These are phyloP conservation scores for Epinephelus fuscoguttatus DNA, from an alignment of 2,113 vertebrate species.

Conservation along the genomic window DNA sequence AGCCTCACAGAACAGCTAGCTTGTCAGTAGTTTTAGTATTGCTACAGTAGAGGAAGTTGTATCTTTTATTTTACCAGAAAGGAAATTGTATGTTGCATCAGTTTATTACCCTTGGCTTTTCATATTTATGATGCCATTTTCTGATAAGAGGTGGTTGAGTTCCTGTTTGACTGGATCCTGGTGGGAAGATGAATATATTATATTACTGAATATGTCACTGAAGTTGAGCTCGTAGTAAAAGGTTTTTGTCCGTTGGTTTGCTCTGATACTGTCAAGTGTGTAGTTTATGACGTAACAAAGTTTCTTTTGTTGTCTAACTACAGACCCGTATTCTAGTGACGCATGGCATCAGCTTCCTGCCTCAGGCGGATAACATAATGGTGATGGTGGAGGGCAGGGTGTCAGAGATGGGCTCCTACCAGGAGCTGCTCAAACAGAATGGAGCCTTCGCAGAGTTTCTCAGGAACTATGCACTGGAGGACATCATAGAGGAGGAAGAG, in stretches of 20 bases:
- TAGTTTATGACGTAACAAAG: background rate
- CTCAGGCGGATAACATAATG: constrained; percentile 93
- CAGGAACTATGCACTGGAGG: constrained; percentile 89
- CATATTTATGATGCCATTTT: background rate
- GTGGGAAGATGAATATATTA: background rate
- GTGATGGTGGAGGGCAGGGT: constrained; percentile 92
- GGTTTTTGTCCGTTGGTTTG: background rate
- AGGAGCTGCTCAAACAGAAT: constrained; percentile 89
- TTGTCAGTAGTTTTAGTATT: background rate
- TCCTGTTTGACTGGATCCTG: background rate
- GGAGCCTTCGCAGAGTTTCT: constrained; percentile 95
- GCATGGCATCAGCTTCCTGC: constrained; percentile 94
- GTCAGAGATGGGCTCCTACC: constrained; percentile 94
- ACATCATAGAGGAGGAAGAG: constrained; percentile 87
- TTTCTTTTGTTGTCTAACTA: constrained; percentile 20
- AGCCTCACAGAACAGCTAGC: background rate
- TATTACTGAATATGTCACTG: background rate
- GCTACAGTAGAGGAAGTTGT: background rate
- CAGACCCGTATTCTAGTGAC: constrained; percentile 96
- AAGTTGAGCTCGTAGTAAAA: background rate
- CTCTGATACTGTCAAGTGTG: background rate
- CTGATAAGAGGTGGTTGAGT: constrained; percentile 9
- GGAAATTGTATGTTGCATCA: constrained; percentile 20
- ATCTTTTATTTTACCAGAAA: background rate
- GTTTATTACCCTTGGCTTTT: background rate